These are phyloP conservation scores for Alcedo atthis DNA, from an alignment of 2,797 vertebrate genomes.

Conservation along the genomic window DNA sequence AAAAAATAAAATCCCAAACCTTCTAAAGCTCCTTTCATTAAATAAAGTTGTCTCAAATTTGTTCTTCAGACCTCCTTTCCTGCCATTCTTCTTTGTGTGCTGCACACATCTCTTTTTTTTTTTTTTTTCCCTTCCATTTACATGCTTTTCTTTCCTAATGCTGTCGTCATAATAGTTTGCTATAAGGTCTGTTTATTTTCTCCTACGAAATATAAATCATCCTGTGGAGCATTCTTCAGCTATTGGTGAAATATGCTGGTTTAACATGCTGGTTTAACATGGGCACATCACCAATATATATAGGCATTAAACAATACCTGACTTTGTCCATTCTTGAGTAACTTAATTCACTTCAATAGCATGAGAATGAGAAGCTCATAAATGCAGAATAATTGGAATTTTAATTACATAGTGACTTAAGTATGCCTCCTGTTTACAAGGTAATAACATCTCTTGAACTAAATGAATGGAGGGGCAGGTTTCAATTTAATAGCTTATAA, in stretches of 20 bases:
- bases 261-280: neutral
- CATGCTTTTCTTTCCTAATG: neutral
- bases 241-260: neutral
- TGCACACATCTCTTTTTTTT: neutral
- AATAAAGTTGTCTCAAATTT: neutral
- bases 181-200: neutral
- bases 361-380: neutral
- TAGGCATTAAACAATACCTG: neutral
- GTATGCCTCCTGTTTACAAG: conserved; percentile 27
- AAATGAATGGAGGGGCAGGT: neutral
- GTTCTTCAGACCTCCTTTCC: neutral
- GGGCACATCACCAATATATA: neutral
- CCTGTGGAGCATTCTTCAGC: neutral
- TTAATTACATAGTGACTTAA: conserved; percentile 34
- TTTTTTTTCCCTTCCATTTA: neutral
- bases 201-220: neutral
- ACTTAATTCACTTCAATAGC: neutral
- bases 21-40: neutral
- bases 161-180: neutral
- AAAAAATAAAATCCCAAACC: neutral
- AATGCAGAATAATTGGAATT: conserved; percentile 40
- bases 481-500: neutral
- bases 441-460: neutral
- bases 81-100: neutral
- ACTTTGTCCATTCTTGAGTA: neutral